phyloP scores from a whole-genome alignment of 2,888 invertebrate genomes.

The Himalopsyche tibetana region DNA sequence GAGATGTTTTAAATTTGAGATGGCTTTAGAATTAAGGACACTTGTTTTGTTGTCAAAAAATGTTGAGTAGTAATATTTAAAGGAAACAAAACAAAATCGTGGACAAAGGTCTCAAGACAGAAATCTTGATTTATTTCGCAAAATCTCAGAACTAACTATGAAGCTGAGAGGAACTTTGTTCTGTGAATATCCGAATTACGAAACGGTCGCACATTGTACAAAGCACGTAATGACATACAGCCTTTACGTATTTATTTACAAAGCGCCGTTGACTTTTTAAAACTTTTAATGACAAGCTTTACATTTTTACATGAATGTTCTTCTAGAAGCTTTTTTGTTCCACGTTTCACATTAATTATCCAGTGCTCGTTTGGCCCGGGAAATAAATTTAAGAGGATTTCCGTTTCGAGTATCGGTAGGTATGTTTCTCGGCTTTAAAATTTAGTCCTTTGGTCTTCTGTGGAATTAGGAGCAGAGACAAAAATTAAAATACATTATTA shows the following conservation, averaged over 20 bases:
- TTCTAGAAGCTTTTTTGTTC: constrained; percentile 59
- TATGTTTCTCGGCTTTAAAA: constrained; percentile 50
- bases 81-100: constrained; percentile 37
- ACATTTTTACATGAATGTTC: constrained; percentile 65
- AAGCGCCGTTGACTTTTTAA: constrained; percentile 64
- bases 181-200: constrained; percentile 53
- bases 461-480: constrained; percentile 3
- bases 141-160: constrained; percentile 47
- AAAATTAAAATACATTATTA: constrained; percentile 46
- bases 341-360: constrained; percentile 63
- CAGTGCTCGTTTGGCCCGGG: constrained; percentile 54
- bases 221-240: constrained; percentile 60
- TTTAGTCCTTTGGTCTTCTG: constrained; percentile 48
- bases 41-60: constrained; percentile 32
- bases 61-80: constrained; percentile 17
- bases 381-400: constrained; percentile 64
- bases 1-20: too few relatives aligned
- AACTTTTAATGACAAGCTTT: constrained; percentile 66
- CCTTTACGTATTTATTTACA: constrained; percentile 62
- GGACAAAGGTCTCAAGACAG: constrained; percentile 38
- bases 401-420: constrained; percentile 57
- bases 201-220: constrained; percentile 57
- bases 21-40: background rate
- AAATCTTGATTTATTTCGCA: constrained; percentile 54
- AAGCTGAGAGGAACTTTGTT: constrained; percentile 49